These are phyloP conservation scores for Silvanus unidentatus DNA, from an alignment of 2,888 invertebrate genomes.

Conservation along the genomic window DNA sequence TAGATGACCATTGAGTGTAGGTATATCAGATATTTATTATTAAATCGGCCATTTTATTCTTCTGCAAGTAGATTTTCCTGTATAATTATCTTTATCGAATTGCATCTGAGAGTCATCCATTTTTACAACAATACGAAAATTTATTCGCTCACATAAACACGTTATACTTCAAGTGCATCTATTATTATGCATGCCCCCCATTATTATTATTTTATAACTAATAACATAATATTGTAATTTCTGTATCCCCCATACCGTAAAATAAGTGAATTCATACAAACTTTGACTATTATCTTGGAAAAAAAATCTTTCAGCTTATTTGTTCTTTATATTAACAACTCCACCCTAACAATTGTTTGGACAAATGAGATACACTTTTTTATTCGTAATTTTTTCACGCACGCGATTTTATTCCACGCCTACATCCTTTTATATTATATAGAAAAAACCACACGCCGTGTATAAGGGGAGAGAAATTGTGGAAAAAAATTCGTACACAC, in stretches of 20 bases:
- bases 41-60: constrained; percentile 17
- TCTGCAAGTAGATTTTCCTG: constrained; percentile 13
- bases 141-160: constrained; percentile 1
- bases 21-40: neutral
- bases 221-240: neutral
- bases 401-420: constrained; percentile 40
- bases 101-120: constrained; percentile 12
- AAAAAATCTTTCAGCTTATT: constrained; percentile 34
- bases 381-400: constrained; percentile 43
- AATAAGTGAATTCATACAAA: no score
- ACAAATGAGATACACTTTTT: constrained; percentile 38
- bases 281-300: neutral
- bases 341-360: constrained; percentile 32
- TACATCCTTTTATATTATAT: constrained; percentile 31
- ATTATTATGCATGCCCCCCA: neutral
- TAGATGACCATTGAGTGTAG: neutral
- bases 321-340: constrained; percentile 33
- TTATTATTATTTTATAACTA: neutral
- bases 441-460: constrained; percentile 9
- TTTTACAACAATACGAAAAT: constrained; percentile 1
- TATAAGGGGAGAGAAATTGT: constrained; percentile 5
- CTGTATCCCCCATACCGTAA: no score
- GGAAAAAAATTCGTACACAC: constrained; percentile 10
- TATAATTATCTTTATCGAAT: constrained; percentile 21
- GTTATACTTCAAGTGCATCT: neutral